Conservation (phyloP, 2,113 vertebrate species). For the Corythaeola cristata region DNA sequence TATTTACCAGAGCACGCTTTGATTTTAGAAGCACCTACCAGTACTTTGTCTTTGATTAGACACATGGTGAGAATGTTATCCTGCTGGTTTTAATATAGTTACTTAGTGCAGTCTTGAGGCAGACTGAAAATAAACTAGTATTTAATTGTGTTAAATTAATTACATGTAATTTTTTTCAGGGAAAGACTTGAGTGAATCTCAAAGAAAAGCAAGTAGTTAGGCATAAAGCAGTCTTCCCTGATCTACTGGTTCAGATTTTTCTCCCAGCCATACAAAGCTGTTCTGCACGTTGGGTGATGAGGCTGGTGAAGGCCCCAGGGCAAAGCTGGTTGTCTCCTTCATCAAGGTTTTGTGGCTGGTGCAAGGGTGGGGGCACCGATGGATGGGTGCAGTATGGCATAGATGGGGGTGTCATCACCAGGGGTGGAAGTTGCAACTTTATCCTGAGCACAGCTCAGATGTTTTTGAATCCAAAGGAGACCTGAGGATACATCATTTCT, state of each 20-base stretch:
- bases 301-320: background rate
- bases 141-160: background rate
- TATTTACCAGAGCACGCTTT: background rate
- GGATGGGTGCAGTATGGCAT: background rate
- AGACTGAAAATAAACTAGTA: background rate
- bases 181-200: background rate
- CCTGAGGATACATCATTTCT: background rate
- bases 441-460: background rate
- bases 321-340: background rate
- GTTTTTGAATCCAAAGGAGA: background rate
- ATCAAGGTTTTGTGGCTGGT: background rate
- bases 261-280: accelerated
- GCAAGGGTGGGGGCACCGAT: background rate
- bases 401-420: background rate
- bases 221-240: no score
- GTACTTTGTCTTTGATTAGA: background rate
- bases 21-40: background rate
- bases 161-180: background rate
- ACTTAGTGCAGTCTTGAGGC: background rate
- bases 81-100: background rate
- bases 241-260: background rate
- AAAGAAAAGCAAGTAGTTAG: background rate
- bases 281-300: accelerated
- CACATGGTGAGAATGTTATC: background rate
- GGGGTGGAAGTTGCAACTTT: background rate